Percentiles rank a stretch among this genome's conserved stretches.
Conservation (phyloP, 2,797 vertebrate genomes). For the Megalops cyprinoides region DNA sequence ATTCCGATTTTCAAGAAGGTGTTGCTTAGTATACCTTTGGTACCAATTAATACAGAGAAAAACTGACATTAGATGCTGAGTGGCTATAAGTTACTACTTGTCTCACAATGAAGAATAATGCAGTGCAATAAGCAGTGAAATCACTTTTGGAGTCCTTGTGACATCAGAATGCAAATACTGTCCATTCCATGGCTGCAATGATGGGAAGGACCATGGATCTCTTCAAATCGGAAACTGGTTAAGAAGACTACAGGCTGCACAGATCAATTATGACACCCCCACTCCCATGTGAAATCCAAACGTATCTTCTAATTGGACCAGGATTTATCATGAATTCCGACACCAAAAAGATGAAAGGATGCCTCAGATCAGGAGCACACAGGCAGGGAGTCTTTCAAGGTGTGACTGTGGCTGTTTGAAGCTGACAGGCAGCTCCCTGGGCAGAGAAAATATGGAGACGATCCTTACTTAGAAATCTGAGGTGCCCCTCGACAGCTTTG, state of each 20-base stretch:
- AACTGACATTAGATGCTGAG: neutral
- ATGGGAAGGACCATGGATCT: neutral
- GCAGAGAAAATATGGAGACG: neutral
- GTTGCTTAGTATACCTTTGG: neutral
- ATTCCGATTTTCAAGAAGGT: neutral
- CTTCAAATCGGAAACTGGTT: neutral
- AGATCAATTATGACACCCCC: neutral
- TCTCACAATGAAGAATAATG: neutral
- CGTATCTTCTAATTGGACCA: no score
- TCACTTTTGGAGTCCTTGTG: neutral
- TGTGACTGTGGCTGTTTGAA: neutral
- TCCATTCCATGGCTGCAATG: neutral
- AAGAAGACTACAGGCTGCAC: neutral
- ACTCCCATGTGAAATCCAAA: neutral
- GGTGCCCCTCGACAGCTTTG: neutral
- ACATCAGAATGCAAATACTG: neutral
- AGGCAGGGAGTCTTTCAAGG: slow-evolving; percentile 15
- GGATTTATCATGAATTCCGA: neutral
- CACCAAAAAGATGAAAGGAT: neutral
- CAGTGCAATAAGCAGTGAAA: neutral
- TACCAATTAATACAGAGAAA: neutral
- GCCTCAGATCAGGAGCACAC: slow-evolving; percentile 2
- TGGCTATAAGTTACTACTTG: neutral
- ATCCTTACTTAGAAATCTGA: neutral
- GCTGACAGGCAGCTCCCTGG: neutral